Base-by-base conservation (phyloP, 2,888 invertebrate genomes). In the Altica lythri region DNA sequence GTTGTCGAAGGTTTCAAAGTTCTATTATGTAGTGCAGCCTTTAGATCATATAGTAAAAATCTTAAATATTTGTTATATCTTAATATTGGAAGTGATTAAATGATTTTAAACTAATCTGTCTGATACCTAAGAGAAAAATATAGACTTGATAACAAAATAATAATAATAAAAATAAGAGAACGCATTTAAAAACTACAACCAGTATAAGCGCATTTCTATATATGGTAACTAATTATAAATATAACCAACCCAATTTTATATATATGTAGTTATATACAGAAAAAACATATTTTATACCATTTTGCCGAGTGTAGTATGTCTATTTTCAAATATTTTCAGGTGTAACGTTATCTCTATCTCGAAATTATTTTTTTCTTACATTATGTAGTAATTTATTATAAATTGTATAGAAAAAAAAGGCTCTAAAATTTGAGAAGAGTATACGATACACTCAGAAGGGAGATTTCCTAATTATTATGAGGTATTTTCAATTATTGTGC, bases 21-120 rank as follows among this genome's bases (percentile, higher is more conserved):
- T 62, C 67, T 67, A 66, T 65, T 68, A 64, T 71, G 69, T 71
- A 70, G 74, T 75, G 74, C 73, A 75, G 74, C 74, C 74, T 75
- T 74, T 71, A 68, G 67, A 65, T 71, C 70, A 70, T 61, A 68
- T 72, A 71, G 68, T 70, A 69, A 67, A 69, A 69, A 70, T 61
- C 68, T 68, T 67, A 70, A 66, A 66, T 67, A 65, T 65, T 67
- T 66, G 61, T 67, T 64, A 69, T 61, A 67, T 64, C 53, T 60
- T 63, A 57, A 57, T 58, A 65, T 60, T 63, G 63, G 64, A 65
- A 65, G 68, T 67, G 65, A 63, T 59, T 65, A 63, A 52, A 47
- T 52, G 53, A 49, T 48, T 50, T 55, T 52, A 49, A 44, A 38
- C 47, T 48, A 53, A 53, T 53, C 17, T 52, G 6, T 53, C 46